Conservation (phyloP, 2,113 vertebrate species). For the Prochilodus magdalenae region DNA sequence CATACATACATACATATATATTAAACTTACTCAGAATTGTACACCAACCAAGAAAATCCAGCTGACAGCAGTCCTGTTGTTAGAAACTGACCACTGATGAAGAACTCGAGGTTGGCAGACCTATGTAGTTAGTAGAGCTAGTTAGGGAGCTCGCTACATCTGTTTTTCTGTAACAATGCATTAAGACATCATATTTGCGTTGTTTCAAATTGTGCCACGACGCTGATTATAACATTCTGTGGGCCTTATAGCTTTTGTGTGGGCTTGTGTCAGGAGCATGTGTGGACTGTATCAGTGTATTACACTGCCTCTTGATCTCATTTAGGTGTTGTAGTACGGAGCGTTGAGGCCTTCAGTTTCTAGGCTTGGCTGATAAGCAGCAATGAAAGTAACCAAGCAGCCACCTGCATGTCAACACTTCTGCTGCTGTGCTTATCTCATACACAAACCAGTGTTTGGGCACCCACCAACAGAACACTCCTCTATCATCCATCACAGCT, state of each 20-base stretch:
- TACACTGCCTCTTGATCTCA: not conserved
- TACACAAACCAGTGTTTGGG: not conserved
- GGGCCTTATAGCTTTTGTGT: not conserved
- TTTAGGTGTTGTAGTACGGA: not conserved
- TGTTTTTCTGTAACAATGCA: too few species aligned
- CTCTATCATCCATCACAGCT: not conserved
- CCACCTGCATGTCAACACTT: slow-evolving; percentile 37
- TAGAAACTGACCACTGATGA: too few species aligned
- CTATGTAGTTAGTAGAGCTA: not conserved
- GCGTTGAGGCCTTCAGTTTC: not conserved
- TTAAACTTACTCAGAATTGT: too few species aligned
- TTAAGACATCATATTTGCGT: too few species aligned
- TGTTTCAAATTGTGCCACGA: too few species aligned
- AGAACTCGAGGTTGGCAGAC: too few species aligned
- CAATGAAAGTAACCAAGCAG: not conserved
- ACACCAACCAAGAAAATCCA: too few species aligned
- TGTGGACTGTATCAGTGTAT: not conserved
- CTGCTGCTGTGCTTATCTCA: slow-evolving; percentile 19
- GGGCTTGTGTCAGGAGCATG: not conserved
- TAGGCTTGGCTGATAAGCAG: slow-evolving; percentile 17
- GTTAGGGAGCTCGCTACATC: too few species aligned
- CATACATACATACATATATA: too few species aligned
- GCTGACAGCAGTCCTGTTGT: too few species aligned
- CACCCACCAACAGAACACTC: not conserved
- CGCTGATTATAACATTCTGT: too few species aligned